phyloP scores from a whole-genome alignment of 2,888 invertebrate species.

The Chloroclysta siterata region DNA sequence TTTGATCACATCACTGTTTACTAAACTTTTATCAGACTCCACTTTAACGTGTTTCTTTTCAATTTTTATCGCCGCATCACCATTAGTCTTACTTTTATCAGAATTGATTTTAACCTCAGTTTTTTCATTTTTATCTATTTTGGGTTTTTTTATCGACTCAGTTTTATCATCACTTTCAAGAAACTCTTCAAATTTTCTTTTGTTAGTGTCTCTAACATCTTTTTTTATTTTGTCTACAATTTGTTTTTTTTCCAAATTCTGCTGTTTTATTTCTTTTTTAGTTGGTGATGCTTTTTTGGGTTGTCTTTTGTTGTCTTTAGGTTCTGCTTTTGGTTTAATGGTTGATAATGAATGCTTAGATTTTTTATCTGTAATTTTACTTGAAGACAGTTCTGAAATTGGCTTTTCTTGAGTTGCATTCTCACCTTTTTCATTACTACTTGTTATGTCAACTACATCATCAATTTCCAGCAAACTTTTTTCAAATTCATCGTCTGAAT shows the following conservation, averaged over 20 bases:
- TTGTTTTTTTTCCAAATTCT: constrained; percentile 27
- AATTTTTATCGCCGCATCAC: constrained; percentile 6
- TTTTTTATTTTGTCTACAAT: constrained; percentile 42
- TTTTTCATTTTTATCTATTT: constrained; percentile 30
- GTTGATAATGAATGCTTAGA: constrained; percentile 19
- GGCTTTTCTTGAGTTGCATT: not conserved
- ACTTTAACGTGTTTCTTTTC: not conserved
- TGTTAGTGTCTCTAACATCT: constrained; percentile 51
- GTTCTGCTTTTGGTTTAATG: constrained; percentile 17
- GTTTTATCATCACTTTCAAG: constrained; percentile 46
- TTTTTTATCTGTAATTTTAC: constrained; percentile 19
- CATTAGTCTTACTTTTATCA: constrained; percentile 24
- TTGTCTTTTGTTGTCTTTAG: constrained; percentile 3
- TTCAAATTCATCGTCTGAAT: constrained; percentile 89
- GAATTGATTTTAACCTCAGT: constrained; percentile 18
- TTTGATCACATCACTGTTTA: constrained; percentile 27
- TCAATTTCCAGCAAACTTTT: constrained; percentile 88
- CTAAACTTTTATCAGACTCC: constrained; percentile 15
- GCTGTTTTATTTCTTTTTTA: constrained; percentile 10
- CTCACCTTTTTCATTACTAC: constrained; percentile 20
- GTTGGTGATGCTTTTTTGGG: constrained; percentile 6
- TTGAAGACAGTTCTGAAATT: constrained; percentile 23
- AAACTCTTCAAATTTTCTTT: constrained; percentile 65
- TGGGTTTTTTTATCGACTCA: constrained; percentile 42
- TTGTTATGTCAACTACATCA: constrained; percentile 63